A percentile compares a stretch with the other conserved stretches of the same genome.
Conservation (phyloP, 2,888 invertebrate genomes). For the Lymantria monacha region DNA sequence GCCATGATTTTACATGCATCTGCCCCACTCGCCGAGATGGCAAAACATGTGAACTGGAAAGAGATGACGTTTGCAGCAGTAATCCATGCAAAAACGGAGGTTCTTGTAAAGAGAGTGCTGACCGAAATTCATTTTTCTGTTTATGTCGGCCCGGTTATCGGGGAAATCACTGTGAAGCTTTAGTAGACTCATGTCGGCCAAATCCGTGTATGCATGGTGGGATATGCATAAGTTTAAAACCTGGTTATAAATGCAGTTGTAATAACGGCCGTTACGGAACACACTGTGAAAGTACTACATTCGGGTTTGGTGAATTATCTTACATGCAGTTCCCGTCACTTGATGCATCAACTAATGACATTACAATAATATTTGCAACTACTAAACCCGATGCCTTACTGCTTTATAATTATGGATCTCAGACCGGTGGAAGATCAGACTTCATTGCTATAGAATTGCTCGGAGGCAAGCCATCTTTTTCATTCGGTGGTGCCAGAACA, state of each 20-base stretch:
- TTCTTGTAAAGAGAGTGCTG: conserved; percentile 93
- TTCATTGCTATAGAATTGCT: conserved; percentile 96
- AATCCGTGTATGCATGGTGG: conserved; percentile 97
- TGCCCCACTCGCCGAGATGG: conserved; percentile 92
- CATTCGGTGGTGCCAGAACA: conserved; percentile 94
- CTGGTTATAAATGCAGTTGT: conserved; percentile 93
- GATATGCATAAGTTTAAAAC: conserved; percentile 92
- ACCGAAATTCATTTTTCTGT: conserved; percentile 95
- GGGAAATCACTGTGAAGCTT: conserved; percentile 94
- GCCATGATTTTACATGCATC: conserved; percentile 91
- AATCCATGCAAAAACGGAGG: conserved; percentile 96
- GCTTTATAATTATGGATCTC: conserved; percentile 95
- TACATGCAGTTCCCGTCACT: conserved; percentile 94
- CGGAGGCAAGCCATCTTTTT: conserved; percentile 92
- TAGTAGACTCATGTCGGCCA: conserved; percentile 94
- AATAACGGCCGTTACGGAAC: conserved; percentile 93
- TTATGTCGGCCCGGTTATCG: conserved; percentile 95
- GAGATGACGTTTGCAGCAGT: conserved; percentile 91
- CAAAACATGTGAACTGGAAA: conserved; percentile 91
- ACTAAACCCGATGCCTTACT: conserved; percentile 92
- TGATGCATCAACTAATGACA: conserved; percentile 94
- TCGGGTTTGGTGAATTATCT: conserved; percentile 93
- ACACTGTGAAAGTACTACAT: conserved; percentile 95
- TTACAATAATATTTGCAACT: conserved; percentile 95
- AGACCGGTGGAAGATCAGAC: conserved; percentile 93